Base-by-base conservation (phyloP, 2,888 invertebrate genomes). In the Lamellibrachia satsuma region DNA sequence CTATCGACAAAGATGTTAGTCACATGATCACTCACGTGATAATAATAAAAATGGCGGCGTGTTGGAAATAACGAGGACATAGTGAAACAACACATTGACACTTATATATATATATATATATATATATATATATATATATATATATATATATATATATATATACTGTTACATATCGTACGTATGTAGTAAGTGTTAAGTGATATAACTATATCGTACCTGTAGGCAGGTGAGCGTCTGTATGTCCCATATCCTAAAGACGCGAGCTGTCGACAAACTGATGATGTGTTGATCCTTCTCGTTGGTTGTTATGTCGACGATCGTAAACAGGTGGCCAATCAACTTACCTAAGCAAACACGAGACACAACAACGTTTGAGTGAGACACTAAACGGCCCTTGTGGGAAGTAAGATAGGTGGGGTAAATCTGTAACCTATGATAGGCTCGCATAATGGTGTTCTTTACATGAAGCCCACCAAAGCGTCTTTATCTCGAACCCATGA, bases 271-370 rank as follows among this genome's bases (percentile, higher is more conserved):
- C 93, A 96, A 93, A 93, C 96, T 96, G 93, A 96, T 96, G 92
- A 96, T 95, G 93, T 96, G 96, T 92, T 96, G 96, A 93, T 96
- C 96, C 92, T 95, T 94, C 94, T 96, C 96, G 93, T 96, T 96
- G 92, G 95, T 95, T 39, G 94, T 95, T 90, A 96, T 95, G 93
- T 96, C 96, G 60, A 95, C 95, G 91, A 96, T 96, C 0, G 96
- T 96, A 94, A 96, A 96, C 93, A 96, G 93, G 93, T 96, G 96
- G 39, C 96, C 96, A 52, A 96, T 93, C 91, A 96, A 94, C 94
- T 96, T 96, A 11, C 96, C 96, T 96, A 94, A 6, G 22, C n/a
- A 39, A 39, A 39, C 39, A 39, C 39, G 39, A 39, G 39, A 39
- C 39, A 39, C 39, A 39, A 39, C 39, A 39, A 39, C 39, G 39